phyloP scores from a whole-genome alignment of 2,888 invertebrate species.

The Pegoplata infirma region DNA sequence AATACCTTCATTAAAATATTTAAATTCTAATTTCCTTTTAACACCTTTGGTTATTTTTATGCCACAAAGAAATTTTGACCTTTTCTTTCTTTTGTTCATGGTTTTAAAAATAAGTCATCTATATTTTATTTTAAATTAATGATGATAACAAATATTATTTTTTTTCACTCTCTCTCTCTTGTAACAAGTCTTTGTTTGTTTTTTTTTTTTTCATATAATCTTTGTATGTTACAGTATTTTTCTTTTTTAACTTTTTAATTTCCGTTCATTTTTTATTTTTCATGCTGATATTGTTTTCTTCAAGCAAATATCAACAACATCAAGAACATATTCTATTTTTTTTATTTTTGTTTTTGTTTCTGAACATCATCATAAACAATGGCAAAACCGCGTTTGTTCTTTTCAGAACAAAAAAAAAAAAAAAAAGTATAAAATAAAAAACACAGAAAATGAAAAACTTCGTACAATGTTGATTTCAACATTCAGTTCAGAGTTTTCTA shows the following conservation, averaged over 20 bases:
- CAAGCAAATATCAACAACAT: slow-evolving; percentile 40
- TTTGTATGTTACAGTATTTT: slow-evolving; percentile 10
- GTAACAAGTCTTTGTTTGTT: neutral
- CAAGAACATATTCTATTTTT: slow-evolving; percentile 13
- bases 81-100: slow-evolving; percentile 4
- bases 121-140: slow-evolving; percentile 27
- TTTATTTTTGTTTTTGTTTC: neutral
- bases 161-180: neutral
- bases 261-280: slow-evolving; percentile 39
- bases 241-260: slow-evolving; percentile 53
- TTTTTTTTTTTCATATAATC: neutral
- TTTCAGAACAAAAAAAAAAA: slow-evolving; percentile 15
- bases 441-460: slow-evolving; percentile 20
- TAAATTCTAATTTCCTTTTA: slow-evolving; percentile 44
- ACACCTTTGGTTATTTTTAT: slow-evolving; percentile 10
- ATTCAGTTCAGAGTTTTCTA: slow-evolving; percentile 4
- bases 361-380: slow-evolving; percentile 32
- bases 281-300: slow-evolving; percentile 20
- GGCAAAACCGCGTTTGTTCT: slow-evolving; percentile 35
- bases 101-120: neutral
- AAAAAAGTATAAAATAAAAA: slow-evolving; percentile 10
- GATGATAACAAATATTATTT: slow-evolving; percentile 13
- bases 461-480: slow-evolving; percentile 28
- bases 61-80: slow-evolving; percentile 14
- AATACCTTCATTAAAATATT: slow-evolving; percentile 7